Evolutionary conservation across 2,113 vertebrate species (phyloP), one percentile per base, ranked within the genome.

Genomic region (Nettapus auritus): DNA sequence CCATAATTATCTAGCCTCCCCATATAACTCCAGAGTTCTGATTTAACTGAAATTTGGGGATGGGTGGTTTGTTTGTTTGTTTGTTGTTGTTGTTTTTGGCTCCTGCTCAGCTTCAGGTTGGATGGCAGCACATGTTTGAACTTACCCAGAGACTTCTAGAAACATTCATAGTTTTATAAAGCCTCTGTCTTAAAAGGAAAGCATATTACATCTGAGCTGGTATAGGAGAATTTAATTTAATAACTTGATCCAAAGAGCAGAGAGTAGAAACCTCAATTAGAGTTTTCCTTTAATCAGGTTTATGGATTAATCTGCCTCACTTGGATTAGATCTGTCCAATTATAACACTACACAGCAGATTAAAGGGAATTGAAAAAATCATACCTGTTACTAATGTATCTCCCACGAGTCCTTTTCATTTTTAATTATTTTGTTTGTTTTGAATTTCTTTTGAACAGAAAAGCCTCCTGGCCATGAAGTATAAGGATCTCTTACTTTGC

Each of bases 1-100:
- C 78, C 42, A 59, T 95, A 97, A 98, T 98, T 97, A 98, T 96
- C 97, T 95, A 88, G 57, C 75, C 97, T 91, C 92, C 95, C 85
- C 83, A 69, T 96, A 92, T 85, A 90, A 86, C 85, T 97, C 95
- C 67, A 75, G 84, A 33, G 74, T 56, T 96, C 77, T 87, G 56
- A 78, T 79, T 80, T 81, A 83, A 77, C 38, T 95, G 82, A 94
- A 96, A 73, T 90, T 21, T 88, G 69, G 22, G 26, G 36, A 11
- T 63, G 62, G 17, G 10, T 62, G 34, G 23, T 62, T 46, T 46
- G 44, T 18, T 18, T 18, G 44, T 11, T 46, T 21, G 3, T 48
- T 74, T 40, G 79, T 40, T 38, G 11, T 38, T 38, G 11, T 38
- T 44, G 55, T 59, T 66, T 66, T 89, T 87, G 46, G 28, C 40